phyloP scores from a whole-genome alignment of 2,888 invertebrate species.

The Drosophila rellima region DNA sequence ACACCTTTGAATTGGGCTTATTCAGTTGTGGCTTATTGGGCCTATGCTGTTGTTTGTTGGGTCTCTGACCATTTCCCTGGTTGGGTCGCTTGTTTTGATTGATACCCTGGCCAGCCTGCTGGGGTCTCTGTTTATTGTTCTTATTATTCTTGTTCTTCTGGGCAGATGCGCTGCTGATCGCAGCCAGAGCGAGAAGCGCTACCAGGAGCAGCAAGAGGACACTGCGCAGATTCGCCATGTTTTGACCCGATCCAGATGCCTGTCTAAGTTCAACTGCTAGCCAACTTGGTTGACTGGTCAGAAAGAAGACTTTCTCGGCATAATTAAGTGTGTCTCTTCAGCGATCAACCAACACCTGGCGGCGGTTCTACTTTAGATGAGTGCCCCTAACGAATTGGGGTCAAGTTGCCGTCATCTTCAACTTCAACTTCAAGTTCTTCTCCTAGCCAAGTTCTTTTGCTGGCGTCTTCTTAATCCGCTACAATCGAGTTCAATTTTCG shows the following conservation, averaged over 20 bases:
- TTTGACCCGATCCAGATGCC: conserved; percentile 36
- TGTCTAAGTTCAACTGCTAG: conserved; percentile 56
- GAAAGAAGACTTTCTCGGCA: conserved; percentile 74
- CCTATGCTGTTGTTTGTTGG: conserved; percentile 27
- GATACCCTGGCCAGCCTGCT: conserved; percentile 11
- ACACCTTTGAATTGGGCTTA: conserved; percentile 27
- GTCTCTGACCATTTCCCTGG: conserved; percentile 35
- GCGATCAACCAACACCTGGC: conserved; percentile 52
- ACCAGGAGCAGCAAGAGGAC: conserved; percentile 50
- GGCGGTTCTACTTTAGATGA: conserved; percentile 55
- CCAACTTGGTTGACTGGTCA: conserved; percentile 17
- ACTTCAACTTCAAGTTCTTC: conserved; percentile 34
- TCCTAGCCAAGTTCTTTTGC: conserved; percentile 1
- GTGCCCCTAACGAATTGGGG: conserved; percentile 53
- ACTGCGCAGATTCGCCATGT: conserved; percentile 59
- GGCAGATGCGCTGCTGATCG: conserved; percentile 43
- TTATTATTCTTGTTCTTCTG: conserved; percentile 46
- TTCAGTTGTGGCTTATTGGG: conserved; percentile 30
- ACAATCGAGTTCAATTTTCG: conserved; percentile 46
- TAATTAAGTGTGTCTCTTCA: conserved; percentile 61
- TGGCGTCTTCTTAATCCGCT: conserved; percentile 15
- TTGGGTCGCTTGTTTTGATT: conserved; percentile 42
- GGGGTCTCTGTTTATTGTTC: conserved; percentile 41
- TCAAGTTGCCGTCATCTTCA: conserved; percentile 53
- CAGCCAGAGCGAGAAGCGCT: conserved; percentile 46